Conservation (phyloP, 1,140 invertebrate species). For the Brachystomella parvula region DNA sequence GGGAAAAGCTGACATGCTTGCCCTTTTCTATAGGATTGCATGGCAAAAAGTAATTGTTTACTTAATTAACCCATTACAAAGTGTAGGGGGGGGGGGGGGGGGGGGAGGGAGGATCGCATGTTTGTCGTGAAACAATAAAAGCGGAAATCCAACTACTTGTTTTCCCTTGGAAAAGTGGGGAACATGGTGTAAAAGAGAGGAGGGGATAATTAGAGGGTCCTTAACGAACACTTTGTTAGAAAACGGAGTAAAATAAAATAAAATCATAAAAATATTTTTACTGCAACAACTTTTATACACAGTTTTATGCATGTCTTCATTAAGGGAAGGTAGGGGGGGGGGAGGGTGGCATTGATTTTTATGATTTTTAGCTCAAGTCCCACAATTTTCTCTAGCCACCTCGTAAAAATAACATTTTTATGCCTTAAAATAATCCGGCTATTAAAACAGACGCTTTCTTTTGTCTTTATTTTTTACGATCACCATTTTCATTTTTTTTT, state of each 20-base stretch:
- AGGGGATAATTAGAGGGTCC: background rate
- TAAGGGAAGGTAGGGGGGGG: too few relatives aligned
- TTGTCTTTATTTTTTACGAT: background rate
- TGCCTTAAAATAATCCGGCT: background rate
- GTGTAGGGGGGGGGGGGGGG: background rate
- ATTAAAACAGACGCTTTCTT: background rate
- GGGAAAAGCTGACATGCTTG: too few relatives aligned
- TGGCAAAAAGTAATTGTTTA: slow-evolving; percentile 35
- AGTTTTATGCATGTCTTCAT: background rate
- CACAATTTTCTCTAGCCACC: too few relatives aligned
- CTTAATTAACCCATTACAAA: slow-evolving; percentile 38
- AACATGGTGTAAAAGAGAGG: background rate
- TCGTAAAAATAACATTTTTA: too few relatives aligned
- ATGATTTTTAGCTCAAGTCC: too few relatives aligned
- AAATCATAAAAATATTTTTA: too few relatives aligned
- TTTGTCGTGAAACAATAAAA: background rate
- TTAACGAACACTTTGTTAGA: slow-evolving; percentile 1
- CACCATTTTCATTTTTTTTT: slow-evolving; percentile 32
- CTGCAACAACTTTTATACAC: too few relatives aligned
- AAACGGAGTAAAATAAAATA: too few relatives aligned
- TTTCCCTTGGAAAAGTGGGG: background rate
- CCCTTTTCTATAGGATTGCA: slow-evolving; percentile 23
- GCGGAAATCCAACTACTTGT: background rate
- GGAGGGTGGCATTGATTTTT: slow-evolving; percentile 10
- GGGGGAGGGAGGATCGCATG: background rate